phyloP scores from a whole-genome alignment of 1,140 invertebrate species.

The Orius insidiosus region DNA sequence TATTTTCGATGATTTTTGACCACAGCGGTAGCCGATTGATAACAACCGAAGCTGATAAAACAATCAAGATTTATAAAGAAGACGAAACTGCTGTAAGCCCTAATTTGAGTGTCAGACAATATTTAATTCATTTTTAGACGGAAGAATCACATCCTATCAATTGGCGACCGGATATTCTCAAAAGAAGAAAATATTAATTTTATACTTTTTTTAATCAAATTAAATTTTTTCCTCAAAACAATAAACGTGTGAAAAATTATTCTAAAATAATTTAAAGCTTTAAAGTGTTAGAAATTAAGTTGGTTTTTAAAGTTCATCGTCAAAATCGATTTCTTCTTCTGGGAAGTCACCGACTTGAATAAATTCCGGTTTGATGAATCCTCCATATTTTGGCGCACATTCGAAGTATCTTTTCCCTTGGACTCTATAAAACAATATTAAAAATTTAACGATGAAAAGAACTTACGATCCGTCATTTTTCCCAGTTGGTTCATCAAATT shows the following conservation, averaged over 20 bases:
- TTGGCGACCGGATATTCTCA: constrained; percentile 90
- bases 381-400: constrained; percentile 79
- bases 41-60: constrained; percentile 97
- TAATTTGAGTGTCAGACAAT: background rate
- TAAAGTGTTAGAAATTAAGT: background rate
- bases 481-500: constrained; percentile 89
- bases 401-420: constrained; percentile 80
- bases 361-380: constrained; percentile 71
- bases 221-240: constrained; percentile 5
- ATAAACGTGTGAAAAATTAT: background rate
- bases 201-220: background rate
- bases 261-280: no score
- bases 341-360: constrained; percentile 85
- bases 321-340: constrained; percentile 57
- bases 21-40: constrained; percentile 83
- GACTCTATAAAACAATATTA: constrained; percentile 35
- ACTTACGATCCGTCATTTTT: constrained; percentile 87
- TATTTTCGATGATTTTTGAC: constrained; percentile 92
- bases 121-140: constrained; percentile 37
- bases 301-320: constrained; percentile 47
- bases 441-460: constrained; percentile 6
- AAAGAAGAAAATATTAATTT: constrained; percentile 65
- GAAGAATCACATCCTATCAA: constrained; percentile 94
- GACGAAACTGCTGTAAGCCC: constrained; percentile 72
- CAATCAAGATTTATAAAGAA: constrained; percentile 97